Base-by-base conservation (phyloP, 2,113 vertebrate species). In the Silurus glanis region DNA sequence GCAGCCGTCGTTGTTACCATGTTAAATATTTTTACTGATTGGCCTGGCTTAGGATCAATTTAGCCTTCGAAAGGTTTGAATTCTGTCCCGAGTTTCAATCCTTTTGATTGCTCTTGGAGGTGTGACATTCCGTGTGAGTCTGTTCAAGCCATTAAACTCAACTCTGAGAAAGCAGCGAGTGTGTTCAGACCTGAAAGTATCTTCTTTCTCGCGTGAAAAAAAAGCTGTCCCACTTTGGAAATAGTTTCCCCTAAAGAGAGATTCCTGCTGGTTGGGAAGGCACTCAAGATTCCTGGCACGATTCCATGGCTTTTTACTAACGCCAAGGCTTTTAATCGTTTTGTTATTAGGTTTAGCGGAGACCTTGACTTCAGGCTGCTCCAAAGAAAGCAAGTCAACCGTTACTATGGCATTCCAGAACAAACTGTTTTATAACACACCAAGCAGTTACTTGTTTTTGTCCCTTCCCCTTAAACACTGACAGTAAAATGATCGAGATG, bases 221-320 rank as follows among this genome's bases (percentile, higher is more conserved):
- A 69, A 80, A 45, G 49, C 66, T 45, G 55, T 56, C 64, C 62
- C 85, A 51, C 37, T 75, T 74, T 75, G 67, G 58, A 86, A 82
- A 86, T 47, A 72, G 67, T 64, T 78, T 86, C 64, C 82, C 37
- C 84, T 86, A 74, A 86, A 89, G 85, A 88, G 62, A 53, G 76
- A 90, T 92, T 90, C 92, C 88, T 86, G 90, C 85, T 92, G 91
- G 91, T 95, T 95, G 94, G 93, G 92, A 93, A 95, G 97, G 96
- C 95, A 94, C 95, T 97, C 95, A 95, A 96, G 95, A 98, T 97
- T 97, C 96, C 93, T 96, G 93, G 93, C 96, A 95, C 96, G 96
- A 95, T 94, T 95, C 92, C 92, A 90, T 91, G 89, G 93, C 95
- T 95, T 83, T 95, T 94, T 95, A 94, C 94, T 93, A 84, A 95